A percentile compares a stretch with the other conserved stretches of the same genome.
These are phyloP conservation scores for Lamellibrachia luymesi DNA, from an alignment of 1,140 invertebrate genomes.

Conservation along the genomic window DNA sequence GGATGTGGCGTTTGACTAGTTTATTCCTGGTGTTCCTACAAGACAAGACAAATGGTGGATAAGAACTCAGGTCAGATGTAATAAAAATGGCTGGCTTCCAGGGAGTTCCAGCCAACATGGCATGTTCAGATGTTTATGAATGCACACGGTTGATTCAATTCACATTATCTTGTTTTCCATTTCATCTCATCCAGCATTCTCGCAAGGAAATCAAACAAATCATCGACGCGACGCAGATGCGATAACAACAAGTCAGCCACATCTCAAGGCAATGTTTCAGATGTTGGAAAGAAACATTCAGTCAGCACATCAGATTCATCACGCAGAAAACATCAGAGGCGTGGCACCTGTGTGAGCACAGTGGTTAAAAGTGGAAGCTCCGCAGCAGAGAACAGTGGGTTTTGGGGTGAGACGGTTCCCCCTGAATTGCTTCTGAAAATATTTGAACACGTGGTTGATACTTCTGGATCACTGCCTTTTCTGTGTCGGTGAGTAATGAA, in stretches of 20 bases:
- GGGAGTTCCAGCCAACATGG: not conserved
- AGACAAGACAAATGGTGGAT: not conserved
- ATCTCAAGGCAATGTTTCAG: not conserved
- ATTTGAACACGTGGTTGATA: constrained; percentile 67
- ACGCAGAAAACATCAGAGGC: not conserved
- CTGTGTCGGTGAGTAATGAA: constrained; percentile 64
- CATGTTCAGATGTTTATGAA: not conserved
- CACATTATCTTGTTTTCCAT: not conserved
- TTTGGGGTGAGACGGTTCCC: constrained; percentile 66
- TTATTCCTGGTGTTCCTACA: not conserved
- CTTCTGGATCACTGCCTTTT: constrained; percentile 71
- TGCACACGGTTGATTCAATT: not conserved
- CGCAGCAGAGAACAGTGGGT: constrained; percentile 37
- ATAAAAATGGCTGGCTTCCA: not conserved
- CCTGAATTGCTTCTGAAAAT: constrained; percentile 69
- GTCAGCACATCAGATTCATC: not conserved
- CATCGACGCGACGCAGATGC: too few species aligned
- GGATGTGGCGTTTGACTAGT: not conserved
- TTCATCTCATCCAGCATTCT: not conserved
- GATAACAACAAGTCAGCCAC: too few species aligned
- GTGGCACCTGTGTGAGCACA: not conserved
- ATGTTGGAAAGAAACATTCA: not conserved
- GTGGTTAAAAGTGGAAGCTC: not conserved
- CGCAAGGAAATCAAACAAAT: not conserved
- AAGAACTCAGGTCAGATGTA: not conserved